These are phyloP conservation scores for Lepeophtheirus nordmannii DNA, from an alignment of 2,888 invertebrate species.

Conservation along the genomic window DNA sequence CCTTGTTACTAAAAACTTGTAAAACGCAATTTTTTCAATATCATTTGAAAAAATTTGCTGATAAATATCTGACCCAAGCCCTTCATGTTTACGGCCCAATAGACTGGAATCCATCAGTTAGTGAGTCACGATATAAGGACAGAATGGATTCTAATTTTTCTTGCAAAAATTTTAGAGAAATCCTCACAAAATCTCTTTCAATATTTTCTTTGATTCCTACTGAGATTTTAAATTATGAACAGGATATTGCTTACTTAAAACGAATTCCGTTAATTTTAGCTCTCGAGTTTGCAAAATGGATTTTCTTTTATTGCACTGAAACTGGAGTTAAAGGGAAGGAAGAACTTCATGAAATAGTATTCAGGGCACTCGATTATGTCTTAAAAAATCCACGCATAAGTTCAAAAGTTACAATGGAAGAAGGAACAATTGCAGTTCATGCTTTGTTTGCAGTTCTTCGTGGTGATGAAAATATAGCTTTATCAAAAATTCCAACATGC, in stretches of 20 bases:
- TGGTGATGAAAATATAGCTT: neutral
- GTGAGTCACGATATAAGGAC: neutral
- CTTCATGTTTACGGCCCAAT: neutral
- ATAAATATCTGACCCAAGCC: neutral
- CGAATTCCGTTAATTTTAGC: conserved; percentile 4
- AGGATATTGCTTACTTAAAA: neutral
- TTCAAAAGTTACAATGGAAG: neutral
- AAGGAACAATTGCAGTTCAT: neutral
- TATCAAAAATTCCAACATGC: neutral
- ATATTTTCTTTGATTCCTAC: neutral
- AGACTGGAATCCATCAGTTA: neutral
- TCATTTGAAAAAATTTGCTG: neutral
- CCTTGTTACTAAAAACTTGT: neutral
- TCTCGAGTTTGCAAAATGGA: conserved; percentile 13
- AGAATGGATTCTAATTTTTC: neutral
- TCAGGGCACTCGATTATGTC: neutral
- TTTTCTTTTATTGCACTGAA: neutral
- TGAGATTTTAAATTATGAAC: neutral
- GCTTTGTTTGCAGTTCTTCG: neutral
- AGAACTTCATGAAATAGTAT: neutral
- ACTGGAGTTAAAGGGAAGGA: conserved; percentile 6
- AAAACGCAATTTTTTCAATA: neutral
- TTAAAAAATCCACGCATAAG: neutral
- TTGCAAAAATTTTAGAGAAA: neutral
- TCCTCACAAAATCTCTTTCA: neutral